Evolutionary conservation across 2,113 vertebrate genomes (phyloP).

Genomic region (Glaucomys volans): DNA sequence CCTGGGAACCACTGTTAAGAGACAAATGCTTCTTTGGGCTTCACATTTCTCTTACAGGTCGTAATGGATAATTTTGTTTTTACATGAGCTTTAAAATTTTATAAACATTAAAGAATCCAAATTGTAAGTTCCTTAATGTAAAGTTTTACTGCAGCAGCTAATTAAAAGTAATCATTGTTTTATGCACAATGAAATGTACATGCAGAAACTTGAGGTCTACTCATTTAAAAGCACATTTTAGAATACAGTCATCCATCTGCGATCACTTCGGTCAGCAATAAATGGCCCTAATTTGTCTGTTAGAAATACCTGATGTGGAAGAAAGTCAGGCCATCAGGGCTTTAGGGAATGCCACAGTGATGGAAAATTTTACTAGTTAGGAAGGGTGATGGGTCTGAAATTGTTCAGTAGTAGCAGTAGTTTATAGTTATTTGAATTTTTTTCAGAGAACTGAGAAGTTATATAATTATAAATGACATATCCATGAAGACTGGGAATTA

Average conservation of each 20-base stretch:
- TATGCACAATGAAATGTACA: background rate
- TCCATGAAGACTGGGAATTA: constrained; percentile 49
- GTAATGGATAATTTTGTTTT: background rate
- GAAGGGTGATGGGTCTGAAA: constrained; percentile 22
- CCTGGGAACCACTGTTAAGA: background rate
- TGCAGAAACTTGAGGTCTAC: background rate
- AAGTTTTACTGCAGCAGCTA: background rate
- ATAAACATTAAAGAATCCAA: background rate
- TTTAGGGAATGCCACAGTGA: background rate
- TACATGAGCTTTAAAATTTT: background rate
- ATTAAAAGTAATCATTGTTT: background rate
- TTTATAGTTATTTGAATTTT: constrained; percentile 35
- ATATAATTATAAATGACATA: background rate
- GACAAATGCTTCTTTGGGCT: background rate
- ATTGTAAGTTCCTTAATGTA: background rate
- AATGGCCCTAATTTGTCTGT: constrained; percentile 56
- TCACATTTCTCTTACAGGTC: background rate
- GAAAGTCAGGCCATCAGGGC: background rate
- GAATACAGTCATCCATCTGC: constrained; percentile 47
- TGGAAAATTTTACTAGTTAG: background rate
- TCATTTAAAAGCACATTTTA: constrained; percentile 11
- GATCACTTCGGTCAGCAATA: constrained; percentile 23
- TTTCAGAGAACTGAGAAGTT: constrained; percentile 22
- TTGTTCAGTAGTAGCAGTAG: constrained; percentile 37
- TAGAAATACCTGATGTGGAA: background rate